These are phyloP conservation scores for Balaeniceps rex DNA, from an alignment of 2,113 vertebrate species.

Conservation along the genomic window DNA sequence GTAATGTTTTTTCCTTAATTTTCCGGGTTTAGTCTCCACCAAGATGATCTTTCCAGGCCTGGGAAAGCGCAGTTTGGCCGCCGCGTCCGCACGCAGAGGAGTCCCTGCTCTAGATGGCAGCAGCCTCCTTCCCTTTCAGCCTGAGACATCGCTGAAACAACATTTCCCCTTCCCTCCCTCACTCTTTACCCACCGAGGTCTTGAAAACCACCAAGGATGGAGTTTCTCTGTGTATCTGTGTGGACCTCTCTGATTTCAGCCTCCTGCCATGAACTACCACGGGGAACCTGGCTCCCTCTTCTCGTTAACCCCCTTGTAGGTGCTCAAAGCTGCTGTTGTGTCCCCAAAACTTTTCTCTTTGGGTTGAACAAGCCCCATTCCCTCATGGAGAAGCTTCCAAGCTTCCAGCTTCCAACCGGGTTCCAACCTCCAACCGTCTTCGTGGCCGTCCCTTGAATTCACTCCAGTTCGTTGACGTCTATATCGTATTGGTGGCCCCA, in stretches of 20 bases:
- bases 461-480: background rate
- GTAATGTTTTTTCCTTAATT: background rate
- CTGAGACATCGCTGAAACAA: background rate
- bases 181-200: background rate
- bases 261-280: background rate
- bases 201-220: background rate
- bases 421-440: background rate
- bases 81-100: accelerated
- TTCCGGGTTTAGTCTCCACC: background rate
- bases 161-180: background rate
- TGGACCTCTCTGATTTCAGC: background rate
- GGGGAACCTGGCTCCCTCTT: background rate
- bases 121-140: constrained; percentile 7
- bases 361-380: background rate
- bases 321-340: background rate
- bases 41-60: background rate
- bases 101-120: constrained; percentile 50
- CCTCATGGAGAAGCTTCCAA: background rate
- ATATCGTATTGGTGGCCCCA: background rate
- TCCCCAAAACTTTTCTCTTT: background rate
- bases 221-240: accelerated
- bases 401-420: background rate
- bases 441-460: background rate
- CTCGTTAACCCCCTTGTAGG: background rate
- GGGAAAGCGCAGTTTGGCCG: background rate